Evolutionary conservation across 2,113 vertebrate species (phyloP).

Genomic region (Atlantisia rogersi): DNA sequence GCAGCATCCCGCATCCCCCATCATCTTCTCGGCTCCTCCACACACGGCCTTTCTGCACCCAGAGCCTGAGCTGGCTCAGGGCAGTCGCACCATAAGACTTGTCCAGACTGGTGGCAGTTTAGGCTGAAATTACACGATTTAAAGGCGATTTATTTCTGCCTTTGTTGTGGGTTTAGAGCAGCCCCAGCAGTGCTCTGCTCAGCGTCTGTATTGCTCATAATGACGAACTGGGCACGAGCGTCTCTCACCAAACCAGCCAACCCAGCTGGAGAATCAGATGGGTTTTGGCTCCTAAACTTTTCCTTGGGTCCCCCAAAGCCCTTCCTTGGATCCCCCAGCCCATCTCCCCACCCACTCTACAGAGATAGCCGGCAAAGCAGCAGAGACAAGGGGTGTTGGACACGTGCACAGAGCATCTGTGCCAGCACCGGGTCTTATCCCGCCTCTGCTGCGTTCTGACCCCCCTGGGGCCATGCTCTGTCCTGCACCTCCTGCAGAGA

Average conservation of each 20-base stretch:
- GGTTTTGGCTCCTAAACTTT: neutral
- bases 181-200: neutral
- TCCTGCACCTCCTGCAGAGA: slow-evolving; percentile 58
- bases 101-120: neutral
- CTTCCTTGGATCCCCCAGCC: neutral
- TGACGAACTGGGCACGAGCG: neutral
- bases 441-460: neutral
- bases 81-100: neutral
- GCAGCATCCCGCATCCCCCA: neutral
- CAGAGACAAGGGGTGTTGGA: neutral
- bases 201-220: neutral
- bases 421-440: neutral
- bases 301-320: neutral
- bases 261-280: neutral
- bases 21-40: neutral
- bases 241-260: neutral
- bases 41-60: neutral
- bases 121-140: neutral
- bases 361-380: neutral
- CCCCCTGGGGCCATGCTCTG: neutral
- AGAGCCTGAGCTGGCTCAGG: neutral
- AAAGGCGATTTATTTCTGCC: neutral
- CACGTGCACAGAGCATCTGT: rapidly evolving
- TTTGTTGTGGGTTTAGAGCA: neutral
- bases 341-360: neutral